Evolutionary conservation across 2,113 vertebrate species (phyloP).

Genomic region (Aspidoscelis tigris): DNA sequence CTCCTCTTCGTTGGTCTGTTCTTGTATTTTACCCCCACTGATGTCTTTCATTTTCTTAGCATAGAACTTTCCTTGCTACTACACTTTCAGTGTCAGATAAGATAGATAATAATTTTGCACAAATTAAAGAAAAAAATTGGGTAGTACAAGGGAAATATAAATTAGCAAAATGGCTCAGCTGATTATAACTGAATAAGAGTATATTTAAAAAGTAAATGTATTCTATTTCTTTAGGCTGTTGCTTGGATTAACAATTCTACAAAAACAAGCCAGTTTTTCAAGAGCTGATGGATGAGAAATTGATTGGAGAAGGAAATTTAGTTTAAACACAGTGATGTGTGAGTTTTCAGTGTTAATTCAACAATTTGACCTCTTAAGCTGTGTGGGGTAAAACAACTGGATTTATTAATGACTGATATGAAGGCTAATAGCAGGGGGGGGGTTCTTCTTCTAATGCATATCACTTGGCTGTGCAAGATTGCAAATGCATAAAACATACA

Average conservation of each 20-base stretch:
- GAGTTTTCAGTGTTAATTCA: constrained; percentile 38
- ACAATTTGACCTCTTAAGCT: constrained; percentile 33
- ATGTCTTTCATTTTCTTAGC: neutral
- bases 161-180: too few species aligned
- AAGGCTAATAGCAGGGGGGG: constrained; percentile 44
- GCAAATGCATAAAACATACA: constrained; percentile 61
- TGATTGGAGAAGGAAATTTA: neutral
- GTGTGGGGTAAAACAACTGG: constrained; percentile 12
- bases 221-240: neutral
- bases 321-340: constrained; percentile 6
- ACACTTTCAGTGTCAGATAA: neutral
- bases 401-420: constrained; percentile 62
- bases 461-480: constrained; percentile 46
- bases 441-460: constrained; percentile 24
- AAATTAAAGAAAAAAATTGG: neutral
- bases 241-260: neutral
- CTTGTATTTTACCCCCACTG: neutral
- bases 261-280: constrained; percentile 14
- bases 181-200: neutral
- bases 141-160: neutral
- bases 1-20: too few species aligned
- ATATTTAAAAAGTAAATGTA: neutral
- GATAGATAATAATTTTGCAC: neutral
- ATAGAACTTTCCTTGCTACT: neutral
- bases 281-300: neutral